Evolutionary conservation across 2,113 vertebrate species (phyloP).

Genomic region (Prietella phreatophila): DNA sequence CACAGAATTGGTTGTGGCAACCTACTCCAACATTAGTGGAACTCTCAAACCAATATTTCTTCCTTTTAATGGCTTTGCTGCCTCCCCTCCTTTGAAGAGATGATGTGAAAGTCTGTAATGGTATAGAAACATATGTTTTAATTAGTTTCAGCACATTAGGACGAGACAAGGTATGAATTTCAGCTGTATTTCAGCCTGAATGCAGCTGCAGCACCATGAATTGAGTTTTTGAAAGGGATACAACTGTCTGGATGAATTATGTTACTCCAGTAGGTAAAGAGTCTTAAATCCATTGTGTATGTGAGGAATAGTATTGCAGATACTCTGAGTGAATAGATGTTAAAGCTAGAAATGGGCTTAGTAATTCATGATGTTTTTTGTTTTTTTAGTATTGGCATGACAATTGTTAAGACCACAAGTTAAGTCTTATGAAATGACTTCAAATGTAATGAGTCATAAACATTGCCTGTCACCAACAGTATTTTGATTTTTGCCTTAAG

Average conservation of each 20-base stretch:
- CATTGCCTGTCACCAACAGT: constrained; percentile 20
- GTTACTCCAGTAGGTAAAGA: not conserved
- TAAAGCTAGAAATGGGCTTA: not conserved
- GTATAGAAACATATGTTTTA: constrained; percentile 15
- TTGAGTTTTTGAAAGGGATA: constrained; percentile 1
- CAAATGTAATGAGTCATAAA: constrained; percentile 21
- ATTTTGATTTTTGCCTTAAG: not conserved
- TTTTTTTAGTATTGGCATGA: not conserved
- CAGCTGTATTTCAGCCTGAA: constrained; percentile 16
- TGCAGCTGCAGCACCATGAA: not conserved
- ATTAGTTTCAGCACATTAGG: constrained; percentile 7
- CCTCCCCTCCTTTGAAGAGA: constrained; percentile 4
- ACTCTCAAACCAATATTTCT: constrained; percentile 36
- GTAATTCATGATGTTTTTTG: not conserved
- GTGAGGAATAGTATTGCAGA: not conserved
- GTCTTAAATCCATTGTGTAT: not conserved
- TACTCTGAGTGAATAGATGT: not conserved
- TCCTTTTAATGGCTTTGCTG: constrained; percentile 14
- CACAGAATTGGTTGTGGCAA: constrained; percentile 49
- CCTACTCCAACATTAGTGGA: constrained; percentile 37
- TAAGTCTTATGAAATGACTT: constrained; percentile 9
- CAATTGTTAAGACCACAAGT: not conserved
- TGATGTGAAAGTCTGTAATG: constrained; percentile 20
- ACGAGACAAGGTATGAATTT: constrained; percentile 10
- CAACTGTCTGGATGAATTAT: not conserved